These are phyloP conservation scores for Blastomussa wellsi DNA, from an alignment of 92 coral and sea anemone species.

Conservation along the genomic window DNA sequence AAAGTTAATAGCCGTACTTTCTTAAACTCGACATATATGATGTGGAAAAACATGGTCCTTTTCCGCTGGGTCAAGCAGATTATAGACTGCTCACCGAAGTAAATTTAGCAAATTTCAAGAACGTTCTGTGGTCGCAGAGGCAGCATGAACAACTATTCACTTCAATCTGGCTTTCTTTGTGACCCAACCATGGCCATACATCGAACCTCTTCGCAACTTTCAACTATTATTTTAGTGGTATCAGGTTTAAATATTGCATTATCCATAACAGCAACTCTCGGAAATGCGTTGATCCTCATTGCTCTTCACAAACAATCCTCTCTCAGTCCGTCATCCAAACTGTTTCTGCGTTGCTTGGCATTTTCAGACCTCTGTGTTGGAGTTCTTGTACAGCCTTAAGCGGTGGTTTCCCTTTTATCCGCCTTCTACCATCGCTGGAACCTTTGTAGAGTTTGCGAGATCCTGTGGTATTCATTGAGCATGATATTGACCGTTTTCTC, in stretches of 20 bases:
- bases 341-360: constrained; percentile 27
- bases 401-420: neutral
- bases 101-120: too few species aligned
- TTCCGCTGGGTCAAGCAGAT: neutral
- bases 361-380: constrained; percentile 44
- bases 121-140: neutral
- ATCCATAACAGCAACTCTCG: neutral
- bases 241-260: neutral
- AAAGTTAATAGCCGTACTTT: neutral
- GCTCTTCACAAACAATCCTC: neutral
- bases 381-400: constrained; percentile 20
- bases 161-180: neutral
- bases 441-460: neutral
- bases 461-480: neutral
- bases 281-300: constrained; percentile 2
- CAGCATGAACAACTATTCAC: neutral
- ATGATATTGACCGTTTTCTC: neutral
- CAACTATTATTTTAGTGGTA: neutral
- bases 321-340: constrained; percentile 19
- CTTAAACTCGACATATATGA: too few species aligned
- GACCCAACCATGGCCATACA: neutral
- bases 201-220: neutral
- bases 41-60: too few species aligned
- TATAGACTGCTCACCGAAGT: neutral
- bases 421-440: neutral